Base-by-base conservation (phyloP, 2,888 invertebrate genomes). In the Anagyrus pseudococci region DNA sequence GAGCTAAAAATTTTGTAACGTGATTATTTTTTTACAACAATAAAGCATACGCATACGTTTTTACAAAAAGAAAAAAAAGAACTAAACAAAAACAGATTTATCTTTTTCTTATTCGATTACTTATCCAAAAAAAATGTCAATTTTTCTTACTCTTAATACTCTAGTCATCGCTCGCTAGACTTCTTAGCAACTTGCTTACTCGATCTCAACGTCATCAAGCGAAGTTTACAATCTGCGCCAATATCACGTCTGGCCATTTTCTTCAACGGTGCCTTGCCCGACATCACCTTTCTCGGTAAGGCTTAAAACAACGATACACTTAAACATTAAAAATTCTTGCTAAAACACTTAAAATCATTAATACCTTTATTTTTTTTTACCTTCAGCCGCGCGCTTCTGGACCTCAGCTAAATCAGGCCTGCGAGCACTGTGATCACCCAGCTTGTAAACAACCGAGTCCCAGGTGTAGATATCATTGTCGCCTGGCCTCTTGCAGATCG, bases 21-120 rank as follows among this genome's bases (percentile, higher is more conserved):
- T 53, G 49, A 23, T 40, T 58, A 54, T 58, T 62, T 52, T 61
- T 62, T 63, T 49, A 62, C n/a, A n/a, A n/a, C n/a, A n/a, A n/a
- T 43, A 49, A 56, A 44, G 47, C 54, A 63, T 44, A 53, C 33
- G 25, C 17, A 22, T 40, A 22, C 13, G 53, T 49, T 58, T 62
- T 49, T 43, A 58, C 29, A 54, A 62, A 58, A 58, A n/a, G 6
- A 41, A 20, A 22, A 7, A 25, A n/a, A n/a, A n/a, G n/a, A n/a
- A n/a, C n/a, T n/a, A n/a, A n/a, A n/a, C n/a, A n/a, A n/a, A n/a
- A n/a, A n/a, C n/a, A n/a, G n/a, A n/a, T n/a, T n/a, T n/a, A n/a
- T n/a, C n/a, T n/a, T n/a, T n/a, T n/a, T n/a, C 23, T 4, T 41
- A 43, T 4, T 44, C 33, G 61, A 19, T 23, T 58, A 29, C 44